Conservation (phyloP, 2,113 vertebrate species). For the Notarius quadriscutis region DNA sequence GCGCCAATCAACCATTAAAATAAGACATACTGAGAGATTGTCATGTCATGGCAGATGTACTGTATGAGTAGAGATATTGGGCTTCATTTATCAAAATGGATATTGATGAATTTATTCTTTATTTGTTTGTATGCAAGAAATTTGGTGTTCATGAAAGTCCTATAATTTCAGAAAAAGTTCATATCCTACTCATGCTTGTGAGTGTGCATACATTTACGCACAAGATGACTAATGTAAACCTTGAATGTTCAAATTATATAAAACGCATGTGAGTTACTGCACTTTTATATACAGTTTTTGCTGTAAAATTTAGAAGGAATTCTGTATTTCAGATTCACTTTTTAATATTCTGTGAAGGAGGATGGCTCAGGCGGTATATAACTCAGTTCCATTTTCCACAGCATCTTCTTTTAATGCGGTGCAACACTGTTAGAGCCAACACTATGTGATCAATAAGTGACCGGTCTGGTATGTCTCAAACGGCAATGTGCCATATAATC, state of each 20-base stretch:
- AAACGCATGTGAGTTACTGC: background rate
- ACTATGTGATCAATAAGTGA: background rate
- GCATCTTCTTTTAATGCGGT: background rate
- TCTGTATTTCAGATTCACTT: background rate
- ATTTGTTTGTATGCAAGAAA: background rate
- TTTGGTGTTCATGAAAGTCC: background rate
- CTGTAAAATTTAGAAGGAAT: background rate
- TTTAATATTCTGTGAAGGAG: background rate
- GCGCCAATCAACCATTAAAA: slow-evolving; percentile 18
- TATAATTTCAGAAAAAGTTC: background rate
- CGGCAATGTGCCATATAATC: background rate
- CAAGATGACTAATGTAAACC: background rate
- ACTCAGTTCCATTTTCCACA: background rate
- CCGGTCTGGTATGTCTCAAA: background rate
- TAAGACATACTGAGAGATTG: background rate
- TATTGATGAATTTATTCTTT: background rate
- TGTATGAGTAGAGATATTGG: background rate
- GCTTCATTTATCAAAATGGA: background rate
- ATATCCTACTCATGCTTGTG: background rate
- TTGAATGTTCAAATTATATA: background rate
- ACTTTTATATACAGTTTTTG: background rate
- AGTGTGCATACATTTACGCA: background rate
- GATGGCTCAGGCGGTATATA: background rate
- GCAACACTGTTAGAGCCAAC: background rate
- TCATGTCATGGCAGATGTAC: background rate